Conservation (phyloP, 2,888 invertebrate species). For the Ophonus ardosiacus region DNA sequence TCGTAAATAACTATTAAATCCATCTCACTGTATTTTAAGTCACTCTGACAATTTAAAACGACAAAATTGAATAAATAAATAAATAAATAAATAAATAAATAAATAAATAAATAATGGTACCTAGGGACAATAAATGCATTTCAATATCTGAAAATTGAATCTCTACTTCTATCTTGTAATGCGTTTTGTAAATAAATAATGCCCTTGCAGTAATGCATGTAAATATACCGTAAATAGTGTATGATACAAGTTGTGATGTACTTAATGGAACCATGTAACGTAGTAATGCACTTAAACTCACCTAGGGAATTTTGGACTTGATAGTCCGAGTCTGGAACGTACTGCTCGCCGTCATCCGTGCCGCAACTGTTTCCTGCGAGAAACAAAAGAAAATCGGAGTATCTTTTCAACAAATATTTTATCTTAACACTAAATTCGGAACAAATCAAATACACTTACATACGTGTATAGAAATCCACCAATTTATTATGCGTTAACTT, state of each 20-base stretch:
- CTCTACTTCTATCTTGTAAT: neutral
- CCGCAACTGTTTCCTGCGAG: constrained; percentile 77
- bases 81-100: no score
- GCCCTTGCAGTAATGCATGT: constrained; percentile 24
- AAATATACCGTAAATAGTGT: constrained; percentile 20
- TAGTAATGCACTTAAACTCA: constrained; percentile 40
- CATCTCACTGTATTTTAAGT: no score
- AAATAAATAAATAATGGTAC: no score
- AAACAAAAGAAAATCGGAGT: constrained; percentile 52
- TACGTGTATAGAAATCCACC: no score
- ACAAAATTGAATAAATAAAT: no score
- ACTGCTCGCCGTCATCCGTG: constrained; percentile 78
- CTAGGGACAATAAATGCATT: neutral
- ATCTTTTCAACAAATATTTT: no score
- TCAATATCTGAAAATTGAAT: neutral
- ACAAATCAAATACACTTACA: no score
- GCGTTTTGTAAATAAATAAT: constrained; percentile 49
- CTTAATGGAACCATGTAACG: constrained; percentile 3
- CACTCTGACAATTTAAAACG: no score
- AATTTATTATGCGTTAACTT: no score
- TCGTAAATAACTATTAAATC: no score
- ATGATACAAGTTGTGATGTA: neutral
- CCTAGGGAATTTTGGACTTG: constrained; percentile 66
- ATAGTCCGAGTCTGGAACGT: constrained; percentile 75
- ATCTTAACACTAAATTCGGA: no score